Evolutionary conservation across 2,888 invertebrate genomes (phyloP), one percentile per base, ranked within the genome.

Genomic region (Xylocampa areola): DNA sequence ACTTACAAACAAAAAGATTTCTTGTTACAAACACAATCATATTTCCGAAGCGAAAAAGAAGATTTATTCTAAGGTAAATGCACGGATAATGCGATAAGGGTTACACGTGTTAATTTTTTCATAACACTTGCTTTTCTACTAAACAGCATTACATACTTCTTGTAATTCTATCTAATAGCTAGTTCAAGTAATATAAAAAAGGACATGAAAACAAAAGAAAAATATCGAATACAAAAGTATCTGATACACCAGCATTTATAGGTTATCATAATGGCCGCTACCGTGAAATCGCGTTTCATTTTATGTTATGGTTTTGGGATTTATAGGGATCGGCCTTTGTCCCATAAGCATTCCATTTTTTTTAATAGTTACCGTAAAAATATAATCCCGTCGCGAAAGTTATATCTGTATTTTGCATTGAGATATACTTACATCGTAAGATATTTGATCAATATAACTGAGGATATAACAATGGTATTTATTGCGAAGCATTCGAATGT

Each of bases 261-360:
- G 10, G 13, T 49, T 33, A 45, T 66, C 45, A 53, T 67, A 29
- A 37, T 41, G 33, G 29, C 36, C 48, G 29, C 33, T 44, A 62
- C 45, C 49, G 40, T 37, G 51, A 62, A 62, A 62, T 66, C 50
- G 33, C 30, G 37, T 62, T 61, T 51, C 68, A 49, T 62, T 62
- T 67, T 67, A 62, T 67, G 43, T 47, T 51, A 57, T 49, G 57
- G 33, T 27, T 47, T 51, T 35, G 27, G 41, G 48, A 62, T 37
- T 67, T 55, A 62, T 49, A 45, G 40, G 45, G 44, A 50, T 41
- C 35, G 30, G 27, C 36, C 30, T 47, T 25, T 54, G 33, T 30
- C 29, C 48, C 21, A n/a, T 36, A 44, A 10, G 32, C 25, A 16
- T 36, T 61, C 14, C 44, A 41, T 47, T 58, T 64, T 64, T 51